Base-by-base conservation (phyloP, 23 tunicate genomes). In the Ascidia mentula region DNA sequence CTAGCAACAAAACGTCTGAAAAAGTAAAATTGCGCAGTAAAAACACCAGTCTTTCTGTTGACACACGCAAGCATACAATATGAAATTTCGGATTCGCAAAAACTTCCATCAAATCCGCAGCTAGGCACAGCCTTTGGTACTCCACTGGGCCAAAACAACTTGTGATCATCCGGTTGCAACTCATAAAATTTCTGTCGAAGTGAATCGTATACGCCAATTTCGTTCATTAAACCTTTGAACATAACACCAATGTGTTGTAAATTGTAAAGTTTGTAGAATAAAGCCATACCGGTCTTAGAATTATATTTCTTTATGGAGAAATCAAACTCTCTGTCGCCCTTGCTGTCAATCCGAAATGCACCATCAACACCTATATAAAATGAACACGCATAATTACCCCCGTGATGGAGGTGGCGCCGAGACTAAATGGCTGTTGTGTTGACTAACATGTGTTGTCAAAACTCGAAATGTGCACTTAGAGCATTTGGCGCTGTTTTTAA, bases 261-360 rank as follows among this genome's bases (percentile, higher is more conserved):
- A 5, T 20, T 5, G 65, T 53, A 42, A 42, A 15, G 15, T 42
- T 42, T 9, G 53, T 26, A 53, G 1, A 20, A 20, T 53, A 53
- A 20, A 20, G 22, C 24, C 24, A 9, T 53, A 53, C 65, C 65
- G 4, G 1, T 6, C 24, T 53, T 53, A 20, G 28, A 28, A 9
- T 53, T 53, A 28, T 20, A 53, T 28, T 53, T 53, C 13, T 53
- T 53, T 26, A 53, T 53, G 65, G 65, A 53, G 24, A 53, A 53
- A 53, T 53, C 65, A 53, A 53, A 53, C 65, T 53, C 65, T 9
- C 65, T 53, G 65, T 53, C 65, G 24, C 65, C 65, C 24, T 53
- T 53, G 65, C 24, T 28, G 24, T 53, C 65, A 28, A 53, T 53
- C 13, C 65, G 65, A 53, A 53, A 53, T 53, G 28, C 28, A 1